Evolutionary conservation across 2,888 invertebrate genomes (phyloP), one percentile per base, ranked within the genome.

Genomic region (Invenusta paracnida): DNA sequence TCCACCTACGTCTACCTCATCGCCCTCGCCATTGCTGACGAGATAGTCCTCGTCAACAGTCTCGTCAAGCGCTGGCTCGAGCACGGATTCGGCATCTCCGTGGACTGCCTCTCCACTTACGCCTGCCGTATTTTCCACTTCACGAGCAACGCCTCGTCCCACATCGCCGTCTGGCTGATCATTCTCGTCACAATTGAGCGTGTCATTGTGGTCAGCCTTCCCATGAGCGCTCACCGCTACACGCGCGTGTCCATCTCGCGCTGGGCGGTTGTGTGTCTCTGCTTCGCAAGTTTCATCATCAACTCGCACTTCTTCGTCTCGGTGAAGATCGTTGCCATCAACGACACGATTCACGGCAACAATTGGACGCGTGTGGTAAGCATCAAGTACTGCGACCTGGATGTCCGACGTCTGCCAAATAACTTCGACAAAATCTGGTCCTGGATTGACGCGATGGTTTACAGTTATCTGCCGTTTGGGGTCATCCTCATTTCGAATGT

Each of bases 1-100:
- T 84, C 84, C 25, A 84, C 84, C 23, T 84, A 84, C 66, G 79
- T 84, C 17, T 84, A 84, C 73, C 79, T 84, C 27, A 73, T 84
- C 27, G 48, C 84, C 23, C 66, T 84, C 29, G 84, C 84, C 17
- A 29, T 84, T 28, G 67, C 67, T 67, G 84, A 84, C 29, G 67
- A 84, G 29, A 84, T 83, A 1, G 84, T 84, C 23, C 28, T 84
- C 0, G 5, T 67, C 1, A 17, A 66, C 29, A 67, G 84, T 27
- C 28, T 83, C 11, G 67, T 67, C 23, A 29, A 31, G 23, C 31
- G 29, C 28, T 84, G 84, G 84, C 81, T 73, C 1, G 29, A 84
- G 67, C 84, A 84, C 29, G 66, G 29, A 1, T 84, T 84, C 73
- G 84, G 84, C 1, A 13, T 83, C 11, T 1, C 17, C 2, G 1